These are phyloP conservation scores for Babyrousa celebensis DNA, from an alignment of 2,797 vertebrate genomes.

Conservation along the genomic window DNA sequence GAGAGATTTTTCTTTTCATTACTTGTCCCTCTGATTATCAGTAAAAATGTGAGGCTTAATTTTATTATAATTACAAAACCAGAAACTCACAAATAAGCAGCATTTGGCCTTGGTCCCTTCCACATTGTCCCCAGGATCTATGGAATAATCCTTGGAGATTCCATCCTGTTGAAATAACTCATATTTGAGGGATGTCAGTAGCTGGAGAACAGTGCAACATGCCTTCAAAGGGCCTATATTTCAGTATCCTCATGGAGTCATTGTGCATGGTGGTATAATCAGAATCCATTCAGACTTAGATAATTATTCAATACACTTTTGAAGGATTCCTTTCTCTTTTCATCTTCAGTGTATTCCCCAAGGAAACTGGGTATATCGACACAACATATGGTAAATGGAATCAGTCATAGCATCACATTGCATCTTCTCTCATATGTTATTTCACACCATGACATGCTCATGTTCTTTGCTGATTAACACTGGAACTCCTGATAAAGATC, in stretches of 20 bases:
- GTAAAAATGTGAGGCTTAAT: slow-evolving; percentile 75
- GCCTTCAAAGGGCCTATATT: slow-evolving; percentile 44
- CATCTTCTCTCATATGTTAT: slow-evolving; percentile 71
- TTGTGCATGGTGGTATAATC: slow-evolving; percentile 81
- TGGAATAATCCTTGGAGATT: slow-evolving; percentile 59
- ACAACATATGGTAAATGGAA: slow-evolving; percentile 86
- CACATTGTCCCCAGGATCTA: slow-evolving; percentile 61
- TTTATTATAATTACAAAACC: slow-evolving; percentile 50
- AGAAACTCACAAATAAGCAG: background rate
- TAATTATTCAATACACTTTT: slow-evolving; percentile 82
- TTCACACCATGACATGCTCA: slow-evolving; percentile 83
- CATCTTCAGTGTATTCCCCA: slow-evolving; percentile 70
- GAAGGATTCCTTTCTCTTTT: slow-evolving; percentile 80
- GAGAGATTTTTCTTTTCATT: slow-evolving; percentile 72
- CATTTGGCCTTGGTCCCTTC: slow-evolving; percentile 77
- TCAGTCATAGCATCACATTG: slow-evolving; percentile 71
- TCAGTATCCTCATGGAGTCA: slow-evolving; percentile 76
- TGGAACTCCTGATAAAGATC: slow-evolving; percentile 77
- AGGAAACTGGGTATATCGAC: slow-evolving; percentile 84
- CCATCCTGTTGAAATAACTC: slow-evolving; percentile 78
- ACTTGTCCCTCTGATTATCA: slow-evolving; percentile 60
- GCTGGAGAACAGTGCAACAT: background rate
- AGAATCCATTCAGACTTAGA: slow-evolving; percentile 82
- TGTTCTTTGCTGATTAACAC: slow-evolving; percentile 85
- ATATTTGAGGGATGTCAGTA: slow-evolving; percentile 64